These are phyloP conservation scores for Sebastes alutus DNA, from an alignment of 2,797 vertebrate species.

Conservation along the genomic window DNA sequence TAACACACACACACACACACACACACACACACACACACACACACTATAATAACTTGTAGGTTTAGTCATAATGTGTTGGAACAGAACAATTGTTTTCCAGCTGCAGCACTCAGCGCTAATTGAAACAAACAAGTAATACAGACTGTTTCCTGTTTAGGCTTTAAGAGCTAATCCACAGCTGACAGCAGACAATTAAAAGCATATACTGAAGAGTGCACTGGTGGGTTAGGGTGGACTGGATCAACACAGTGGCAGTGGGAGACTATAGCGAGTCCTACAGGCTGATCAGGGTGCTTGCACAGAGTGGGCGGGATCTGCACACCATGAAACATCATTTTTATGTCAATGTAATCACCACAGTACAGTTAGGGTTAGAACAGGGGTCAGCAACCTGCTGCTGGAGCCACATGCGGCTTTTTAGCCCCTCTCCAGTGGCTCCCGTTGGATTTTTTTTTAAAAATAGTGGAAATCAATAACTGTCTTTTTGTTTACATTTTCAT, in stretches of 20 bases:
- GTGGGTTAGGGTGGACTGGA: neutral
- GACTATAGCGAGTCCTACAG: neutral
- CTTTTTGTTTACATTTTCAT: too few species aligned
- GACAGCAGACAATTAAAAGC: neutral
- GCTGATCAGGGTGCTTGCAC: neutral
- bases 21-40: too few species aligned
- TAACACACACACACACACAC: too few species aligned
- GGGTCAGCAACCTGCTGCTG: too few species aligned
- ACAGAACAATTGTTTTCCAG: slow-evolving; percentile 23
- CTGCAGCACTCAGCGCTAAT: slow-evolving; percentile 9
- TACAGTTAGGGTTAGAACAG: too few species aligned
- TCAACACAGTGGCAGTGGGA: neutral
- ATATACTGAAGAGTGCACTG: too few species aligned
- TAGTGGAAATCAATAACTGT: too few species aligned
- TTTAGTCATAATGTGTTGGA: slow-evolving; percentile 3
- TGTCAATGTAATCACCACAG: neutral
- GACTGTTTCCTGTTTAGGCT: neutral
- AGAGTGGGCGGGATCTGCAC: neutral
- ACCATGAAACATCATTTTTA: neutral
- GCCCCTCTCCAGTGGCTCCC: too few species aligned
- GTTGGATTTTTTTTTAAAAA: too few species aligned
- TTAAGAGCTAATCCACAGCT: neutral
- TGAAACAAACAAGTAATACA: slow-evolving; percentile 39
- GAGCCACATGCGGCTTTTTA: too few species aligned
- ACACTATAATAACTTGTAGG: neutral